Conservation (phyloP, 2,888 invertebrate species). For the Lepidocyrtoides sp. region DNA sequence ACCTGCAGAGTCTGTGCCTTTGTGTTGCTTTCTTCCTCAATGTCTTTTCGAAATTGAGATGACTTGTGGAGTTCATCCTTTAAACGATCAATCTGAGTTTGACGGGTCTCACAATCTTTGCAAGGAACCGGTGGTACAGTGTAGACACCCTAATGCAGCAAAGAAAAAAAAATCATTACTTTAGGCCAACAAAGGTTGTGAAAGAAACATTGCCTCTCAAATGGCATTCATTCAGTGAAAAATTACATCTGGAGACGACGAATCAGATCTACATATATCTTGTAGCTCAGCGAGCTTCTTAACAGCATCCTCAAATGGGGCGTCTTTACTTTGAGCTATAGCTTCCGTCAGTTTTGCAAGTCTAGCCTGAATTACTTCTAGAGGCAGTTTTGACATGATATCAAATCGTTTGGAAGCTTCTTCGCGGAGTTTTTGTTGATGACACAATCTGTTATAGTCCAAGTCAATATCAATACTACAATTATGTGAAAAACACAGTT, state of each 20-base stretch:
- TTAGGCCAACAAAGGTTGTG: not conserved
- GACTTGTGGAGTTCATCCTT: conserved; percentile 91
- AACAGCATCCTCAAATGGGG: conserved; percentile 43
- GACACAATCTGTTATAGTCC: conserved; percentile 36
- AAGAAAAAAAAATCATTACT: not conserved
- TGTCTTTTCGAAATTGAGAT: conserved; percentile 91
- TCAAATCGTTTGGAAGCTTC: conserved; percentile 59
- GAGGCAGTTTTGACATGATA: conserved; percentile 52
- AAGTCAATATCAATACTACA: too few relatives aligned
- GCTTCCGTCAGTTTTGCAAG: conserved; percentile 54
- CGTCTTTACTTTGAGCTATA: conserved; percentile 45
- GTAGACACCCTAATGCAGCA: conserved; percentile 28
- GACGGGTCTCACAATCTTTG: conserved; percentile 91
- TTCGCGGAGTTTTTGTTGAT: conserved; percentile 49
- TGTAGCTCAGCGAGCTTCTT: conserved; percentile 62
- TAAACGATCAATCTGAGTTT: conserved; percentile 86
- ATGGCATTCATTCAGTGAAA: not conserved
- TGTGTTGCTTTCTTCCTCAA: conserved; percentile 93
- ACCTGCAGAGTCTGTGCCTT: conserved; percentile 89
- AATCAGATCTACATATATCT: conserved; percentile 39
- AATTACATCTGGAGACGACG: conserved; percentile 20
- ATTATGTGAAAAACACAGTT: too few relatives aligned
- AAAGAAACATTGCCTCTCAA: too few relatives aligned
- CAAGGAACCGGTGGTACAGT: conserved; percentile 86
- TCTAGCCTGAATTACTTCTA: conserved; percentile 55